Base-by-base conservation (phyloP, 2,888 invertebrate genomes). In the Abrostola tripartita region DNA sequence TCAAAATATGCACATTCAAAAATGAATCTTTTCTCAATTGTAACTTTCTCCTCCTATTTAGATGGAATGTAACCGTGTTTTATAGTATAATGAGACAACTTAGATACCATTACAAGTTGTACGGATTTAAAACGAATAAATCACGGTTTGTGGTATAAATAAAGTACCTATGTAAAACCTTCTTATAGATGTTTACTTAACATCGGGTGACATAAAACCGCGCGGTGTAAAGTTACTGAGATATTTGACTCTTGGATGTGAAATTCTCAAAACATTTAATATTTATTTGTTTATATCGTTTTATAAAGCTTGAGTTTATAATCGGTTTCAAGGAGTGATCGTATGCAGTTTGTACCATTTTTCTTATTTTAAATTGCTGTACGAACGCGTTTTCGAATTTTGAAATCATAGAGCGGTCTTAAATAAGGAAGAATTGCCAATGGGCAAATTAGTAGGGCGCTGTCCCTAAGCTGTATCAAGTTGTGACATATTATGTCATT, bases 171-270 rank as follows among this genome's bases (percentile, higher is more conserved):
- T 72, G 75, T 82, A 78, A 84, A 84, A 76, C 71, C 79, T 83
- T 78, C 60, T 65, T 77, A 75, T 81, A 83, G 83, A 81, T 84
- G 79, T 86, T 84, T 81, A 82, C 83, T 75, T 81, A 83, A 82
- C 85, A 79, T 83, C 83, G 77, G 76, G 72, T 88, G 82, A 79
- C 85, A 84, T 75, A 80, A 78, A 84, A 85, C 81, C 78, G 76
- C 70, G 68, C 68, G 68, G 81, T 80, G 65, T 89, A 71, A 66
- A 6, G 76, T 89, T 88, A 79, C 88, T 35, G 71, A 67, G 57
- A 65, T 75, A 81, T 74, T 73, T 69, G 72, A 59, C 55, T 51
- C 64, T 64, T 64, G 69, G 64, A 61, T 71, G 67, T 70, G 62
- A 67, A 71, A 74, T 76, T 78, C 65, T 72, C 65, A 74, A 76